Percentiles rank a stretch among this genome's conserved stretches.
These are phyloP conservation scores for Pedionomus torquatus DNA, from an alignment of 2,113 vertebrate species.

Conservation along the genomic window DNA sequence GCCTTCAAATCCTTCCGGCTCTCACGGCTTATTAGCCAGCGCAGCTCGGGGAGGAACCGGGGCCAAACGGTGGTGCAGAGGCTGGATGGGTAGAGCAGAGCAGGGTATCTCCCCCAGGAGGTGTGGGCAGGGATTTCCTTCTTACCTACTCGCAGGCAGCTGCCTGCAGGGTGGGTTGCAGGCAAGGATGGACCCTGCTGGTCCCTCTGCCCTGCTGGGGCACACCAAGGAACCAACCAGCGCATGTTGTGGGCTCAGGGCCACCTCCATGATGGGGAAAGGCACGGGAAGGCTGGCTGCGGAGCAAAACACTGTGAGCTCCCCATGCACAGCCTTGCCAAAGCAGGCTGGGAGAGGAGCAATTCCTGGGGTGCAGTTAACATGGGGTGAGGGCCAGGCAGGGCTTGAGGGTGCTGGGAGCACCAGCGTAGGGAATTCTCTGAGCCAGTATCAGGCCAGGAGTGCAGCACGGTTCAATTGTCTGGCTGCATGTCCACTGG, in stretches of 20 bases:
- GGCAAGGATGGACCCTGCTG: fast-evolving
- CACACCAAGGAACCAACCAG: neutral
- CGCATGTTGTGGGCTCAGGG: fast-evolving
- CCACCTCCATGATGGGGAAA: neutral
- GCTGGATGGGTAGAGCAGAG: neutral
- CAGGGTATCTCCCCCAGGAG: neutral
- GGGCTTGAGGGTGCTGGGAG: neutral
- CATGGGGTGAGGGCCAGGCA: neutral
- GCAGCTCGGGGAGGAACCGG: neutral
- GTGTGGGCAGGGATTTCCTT: neutral
- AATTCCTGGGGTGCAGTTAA: neutral
- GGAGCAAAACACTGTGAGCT: neutral
- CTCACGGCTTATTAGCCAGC: neutral
- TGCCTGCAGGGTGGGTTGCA: neutral
- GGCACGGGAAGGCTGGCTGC: neutral
- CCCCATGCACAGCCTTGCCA: fast-evolving
- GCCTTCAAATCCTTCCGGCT: slow-evolving; percentile 64
- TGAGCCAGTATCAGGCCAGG: fast-evolving
- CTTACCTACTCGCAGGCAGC: neutral
- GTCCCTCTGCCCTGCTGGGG: neutral
- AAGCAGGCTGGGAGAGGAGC: neutral
- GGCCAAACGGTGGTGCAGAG: neutral
- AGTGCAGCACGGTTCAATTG: neutral
- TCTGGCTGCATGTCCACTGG: neutral
- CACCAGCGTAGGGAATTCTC: neutral